Evolutionary conservation across 1,140 invertebrate genomes (phyloP), one percentile per base, ranked within the genome.

Genomic region (Liolophura sinensis): DNA sequence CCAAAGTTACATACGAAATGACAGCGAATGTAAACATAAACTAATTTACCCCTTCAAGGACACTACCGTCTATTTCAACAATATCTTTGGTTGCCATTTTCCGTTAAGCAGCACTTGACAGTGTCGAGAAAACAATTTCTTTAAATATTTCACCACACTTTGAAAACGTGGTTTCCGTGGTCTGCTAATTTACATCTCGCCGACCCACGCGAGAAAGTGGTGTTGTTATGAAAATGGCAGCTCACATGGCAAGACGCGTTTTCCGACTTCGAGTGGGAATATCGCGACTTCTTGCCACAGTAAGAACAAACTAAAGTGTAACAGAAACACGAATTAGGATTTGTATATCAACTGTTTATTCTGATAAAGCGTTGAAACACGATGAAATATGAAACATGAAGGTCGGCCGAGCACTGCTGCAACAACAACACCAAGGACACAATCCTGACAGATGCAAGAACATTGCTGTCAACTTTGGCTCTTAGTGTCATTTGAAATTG

Each of bases 41-140:
- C 31, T 40, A 9, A 40, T 40, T 85, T 86, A 89, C 89, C 71
- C 89, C 89, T 86, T 90, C 89, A 12, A 89, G 82, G 27, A 89
- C 70, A 74, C 88, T 88, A 31, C 89, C 89, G 83, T 90, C 89
- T 60, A 91, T 88, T 60, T 69, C 69, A 50, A 64, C 48, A 22
- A 62, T 18, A 50, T 40, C 27, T 7, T 59, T 27, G 57, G 61
- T 24, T 40, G 61, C 15, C 20, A 54, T 54, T 54, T 24, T 54
- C 18, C 24, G 3, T 54, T n/a, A 12, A 54, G 51, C 51, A 54
- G 24, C 18, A 54, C 51, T n/a, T 54, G 51, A 54, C 51, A 12
- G 51, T 54, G 51, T 24, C 24, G n/a, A 24, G 51, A 20, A 24
- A n/a, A n/a, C 3, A 24, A 7, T 24, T n/a, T 4, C 24, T 1